Evolutionary conservation across 2,113 vertebrate genomes (phyloP).

Genomic region (Zapus hudsonius): DNA sequence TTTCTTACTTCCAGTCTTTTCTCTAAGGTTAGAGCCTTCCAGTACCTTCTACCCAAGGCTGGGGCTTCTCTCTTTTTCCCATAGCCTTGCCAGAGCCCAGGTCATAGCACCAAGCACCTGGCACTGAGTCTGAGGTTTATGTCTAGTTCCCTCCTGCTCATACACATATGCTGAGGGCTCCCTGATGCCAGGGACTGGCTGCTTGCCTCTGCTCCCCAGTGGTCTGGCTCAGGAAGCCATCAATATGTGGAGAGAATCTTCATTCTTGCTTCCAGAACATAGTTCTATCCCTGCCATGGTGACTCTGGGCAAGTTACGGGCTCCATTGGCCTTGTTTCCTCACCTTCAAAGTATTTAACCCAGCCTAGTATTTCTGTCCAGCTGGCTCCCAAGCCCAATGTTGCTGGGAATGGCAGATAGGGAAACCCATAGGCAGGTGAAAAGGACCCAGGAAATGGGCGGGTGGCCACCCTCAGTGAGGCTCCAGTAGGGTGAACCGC

Average conservation of each 20-base stretch:
- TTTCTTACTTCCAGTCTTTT: not conserved
- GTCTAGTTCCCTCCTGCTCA: not conserved
- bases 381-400: not conserved
- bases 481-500: not conserved
- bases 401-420: not conserved
- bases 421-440: not conserved
- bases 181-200: not conserved
- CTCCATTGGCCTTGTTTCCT: not conserved
- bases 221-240: not conserved
- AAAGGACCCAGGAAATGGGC: not conserved
- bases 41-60: not conserved
- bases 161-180: not conserved
- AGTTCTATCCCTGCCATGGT: not conserved
- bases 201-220: not conserved
- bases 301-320: not conserved
- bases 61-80: not conserved
- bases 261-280: not conserved
- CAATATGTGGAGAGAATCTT: not conserved
- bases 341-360: not conserved
- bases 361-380: not conserved
- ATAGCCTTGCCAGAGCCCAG: not conserved
- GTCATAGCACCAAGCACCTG: not conserved
- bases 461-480: not conserved
- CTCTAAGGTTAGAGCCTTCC: conserved; percentile 13
- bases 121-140: not conserved